phyloP scores from a whole-genome alignment of 2,113 vertebrate genomes.

The Mohoua ochrocephala region DNA sequence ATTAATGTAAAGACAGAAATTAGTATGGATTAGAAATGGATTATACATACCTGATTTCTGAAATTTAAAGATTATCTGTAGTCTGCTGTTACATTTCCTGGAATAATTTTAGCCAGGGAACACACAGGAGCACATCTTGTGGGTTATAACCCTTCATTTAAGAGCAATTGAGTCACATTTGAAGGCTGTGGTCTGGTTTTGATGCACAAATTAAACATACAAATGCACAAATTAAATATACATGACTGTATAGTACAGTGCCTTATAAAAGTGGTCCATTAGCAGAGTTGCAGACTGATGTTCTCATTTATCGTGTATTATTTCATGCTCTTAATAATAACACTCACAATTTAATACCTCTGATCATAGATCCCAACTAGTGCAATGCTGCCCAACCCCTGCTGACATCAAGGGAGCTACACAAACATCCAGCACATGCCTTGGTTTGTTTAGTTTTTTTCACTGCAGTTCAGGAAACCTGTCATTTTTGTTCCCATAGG shows the following conservation, averaged over 20 bases:
- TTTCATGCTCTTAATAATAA: background rate
- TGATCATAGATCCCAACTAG: background rate
- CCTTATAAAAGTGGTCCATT: background rate
- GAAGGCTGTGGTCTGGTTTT: background rate
- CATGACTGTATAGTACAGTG: background rate
- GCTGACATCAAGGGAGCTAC: background rate
- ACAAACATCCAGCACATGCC: background rate
- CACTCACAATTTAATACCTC: background rate
- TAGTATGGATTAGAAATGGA: background rate
- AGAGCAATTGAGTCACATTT: background rate
- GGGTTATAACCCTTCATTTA: background rate
- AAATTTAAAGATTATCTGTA: background rate
- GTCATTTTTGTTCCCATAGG: background rate
- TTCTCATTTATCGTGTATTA: background rate
- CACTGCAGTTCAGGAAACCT: background rate
- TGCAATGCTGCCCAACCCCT: background rate
- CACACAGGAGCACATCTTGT: background rate
- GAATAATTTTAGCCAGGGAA: background rate
- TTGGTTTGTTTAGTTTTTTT: background rate
- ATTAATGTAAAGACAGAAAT: background rate
- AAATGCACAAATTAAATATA: background rate
- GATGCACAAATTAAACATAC: background rate
- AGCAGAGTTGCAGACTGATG: background rate
- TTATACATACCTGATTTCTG: background rate
- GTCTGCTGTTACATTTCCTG: background rate